phyloP scores from a whole-genome alignment of 2,888 invertebrate genomes.

The Tenthredo amoena region DNA sequence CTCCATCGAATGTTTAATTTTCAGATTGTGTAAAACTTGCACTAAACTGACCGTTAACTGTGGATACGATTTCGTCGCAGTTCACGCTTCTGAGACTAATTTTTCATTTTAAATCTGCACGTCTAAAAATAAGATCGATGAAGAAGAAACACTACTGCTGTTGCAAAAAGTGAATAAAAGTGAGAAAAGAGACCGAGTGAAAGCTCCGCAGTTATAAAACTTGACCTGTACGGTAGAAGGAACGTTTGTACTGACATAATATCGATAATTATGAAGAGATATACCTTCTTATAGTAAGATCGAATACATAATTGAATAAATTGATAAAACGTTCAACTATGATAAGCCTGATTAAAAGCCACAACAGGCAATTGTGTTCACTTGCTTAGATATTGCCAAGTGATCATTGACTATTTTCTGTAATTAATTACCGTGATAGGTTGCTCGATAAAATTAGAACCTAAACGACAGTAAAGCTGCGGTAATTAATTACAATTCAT shows the following conservation, averaged over 20 bases:
- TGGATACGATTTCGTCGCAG: neutral
- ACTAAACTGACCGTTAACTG: neutral
- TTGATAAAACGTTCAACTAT: neutral
- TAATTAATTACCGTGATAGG: neutral
- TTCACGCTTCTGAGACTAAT: too few relatives aligned
- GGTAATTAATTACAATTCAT: neutral
- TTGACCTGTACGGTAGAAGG: neutral
- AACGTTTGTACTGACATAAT: neutral
- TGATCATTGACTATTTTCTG: neutral
- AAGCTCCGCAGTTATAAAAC: neutral
- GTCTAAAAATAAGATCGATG: neutral
- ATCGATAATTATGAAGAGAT: neutral
- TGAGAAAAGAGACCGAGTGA: too few relatives aligned
- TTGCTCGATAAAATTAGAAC: neutral
- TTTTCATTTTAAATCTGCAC: neutral
- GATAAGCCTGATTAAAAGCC: neutral
- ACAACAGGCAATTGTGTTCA: neutral
- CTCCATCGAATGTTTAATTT: neutral
- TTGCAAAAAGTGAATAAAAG: neutral
- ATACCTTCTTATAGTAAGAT: neutral
- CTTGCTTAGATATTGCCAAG: neutral
- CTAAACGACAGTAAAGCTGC: neutral
- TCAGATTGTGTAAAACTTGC: neutral
- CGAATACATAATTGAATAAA: neutral
- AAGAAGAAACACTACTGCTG: neutral